phyloP scores from a whole-genome alignment of 2,797 vertebrate genomes.

The Sebastes iracundus region DNA sequence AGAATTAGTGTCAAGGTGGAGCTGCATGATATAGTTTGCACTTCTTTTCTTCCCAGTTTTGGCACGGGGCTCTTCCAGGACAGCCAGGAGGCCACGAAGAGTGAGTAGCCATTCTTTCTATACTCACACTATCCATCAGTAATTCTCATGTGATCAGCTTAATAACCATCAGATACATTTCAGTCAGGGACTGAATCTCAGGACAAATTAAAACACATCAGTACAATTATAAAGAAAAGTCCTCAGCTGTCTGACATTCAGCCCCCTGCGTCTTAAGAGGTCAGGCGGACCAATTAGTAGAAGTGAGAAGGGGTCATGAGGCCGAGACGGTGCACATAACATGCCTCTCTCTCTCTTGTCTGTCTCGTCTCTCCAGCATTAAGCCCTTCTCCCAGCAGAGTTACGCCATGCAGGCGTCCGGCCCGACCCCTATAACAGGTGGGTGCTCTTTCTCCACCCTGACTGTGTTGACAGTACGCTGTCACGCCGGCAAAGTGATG shows the following conservation, averaged over 20 bases:
- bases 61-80: constrained; percentile 90
- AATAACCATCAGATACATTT: constrained; percentile 47
- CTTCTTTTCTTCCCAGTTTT: constrained; percentile 85
- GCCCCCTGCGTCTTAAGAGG: constrained; percentile 52
- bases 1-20: background rate
- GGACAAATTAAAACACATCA: constrained; percentile 53
- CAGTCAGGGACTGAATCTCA: constrained; percentile 32
- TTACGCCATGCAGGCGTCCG: constrained; percentile 90
- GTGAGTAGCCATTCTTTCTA: constrained; percentile 81
- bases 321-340: constrained; percentile 64
- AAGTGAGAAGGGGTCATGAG: constrained; percentile 62
- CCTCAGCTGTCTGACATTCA: constrained; percentile 64
- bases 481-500: constrained; percentile 41
- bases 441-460: constrained; percentile 51
- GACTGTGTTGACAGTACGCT: constrained; percentile 60
- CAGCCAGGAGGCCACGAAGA: constrained; percentile 91
- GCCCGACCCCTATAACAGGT: constrained; percentile 91
- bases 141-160: constrained; percentile 32
- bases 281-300: constrained; percentile 73
- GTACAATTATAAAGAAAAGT: constrained; percentile 51
- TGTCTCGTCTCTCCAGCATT: constrained; percentile 84
- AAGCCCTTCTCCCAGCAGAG: constrained; percentile 95
- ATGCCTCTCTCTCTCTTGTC: constrained; percentile 65
- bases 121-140: constrained; percentile 6
- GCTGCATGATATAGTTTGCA: background rate